Conservation (phyloP, 2,888 invertebrate genomes). For the Drosophila demipolita region DNA sequence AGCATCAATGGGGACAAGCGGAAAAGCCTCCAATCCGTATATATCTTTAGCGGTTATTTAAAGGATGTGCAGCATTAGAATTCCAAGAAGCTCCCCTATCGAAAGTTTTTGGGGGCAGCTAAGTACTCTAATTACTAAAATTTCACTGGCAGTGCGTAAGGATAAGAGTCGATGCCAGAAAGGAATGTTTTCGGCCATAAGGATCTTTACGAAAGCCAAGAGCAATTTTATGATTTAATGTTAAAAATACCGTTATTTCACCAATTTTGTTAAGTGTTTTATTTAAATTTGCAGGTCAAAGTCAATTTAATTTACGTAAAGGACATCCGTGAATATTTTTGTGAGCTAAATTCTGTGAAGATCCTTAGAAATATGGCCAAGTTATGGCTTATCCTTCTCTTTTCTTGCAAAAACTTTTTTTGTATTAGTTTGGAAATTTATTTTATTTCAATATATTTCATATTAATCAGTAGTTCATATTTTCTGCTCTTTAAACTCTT, state of each 20-base stretch:
- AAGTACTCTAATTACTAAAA: not conserved
- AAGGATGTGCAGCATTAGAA: not conserved
- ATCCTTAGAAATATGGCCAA: not conserved
- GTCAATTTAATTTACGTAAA: not conserved
- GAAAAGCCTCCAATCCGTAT: not conserved
- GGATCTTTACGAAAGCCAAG: not conserved
- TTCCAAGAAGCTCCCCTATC: not conserved
- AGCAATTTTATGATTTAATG: not conserved
- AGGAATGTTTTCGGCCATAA: not conserved
- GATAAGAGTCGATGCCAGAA: not conserved
- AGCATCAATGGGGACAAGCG: not conserved
- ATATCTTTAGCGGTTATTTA: not conserved
- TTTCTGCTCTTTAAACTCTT: conserved; percentile 65
- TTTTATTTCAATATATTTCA: conserved; percentile 78
- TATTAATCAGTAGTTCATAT: conserved; percentile 77
- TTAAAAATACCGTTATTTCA: not conserved
- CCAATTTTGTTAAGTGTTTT: not conserved
- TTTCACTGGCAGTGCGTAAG: not conserved
- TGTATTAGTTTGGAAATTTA: conserved; percentile 73
- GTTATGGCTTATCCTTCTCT: not conserved
- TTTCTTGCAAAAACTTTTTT: not conserved
- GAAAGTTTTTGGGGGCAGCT: not conserved
- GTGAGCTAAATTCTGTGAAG: not conserved
- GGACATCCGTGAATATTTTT: not conserved
- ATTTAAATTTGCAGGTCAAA: not conserved